Base-by-base conservation (phyloP, 2,888 invertebrate species). In the Micoletzkya japonica region DNA sequence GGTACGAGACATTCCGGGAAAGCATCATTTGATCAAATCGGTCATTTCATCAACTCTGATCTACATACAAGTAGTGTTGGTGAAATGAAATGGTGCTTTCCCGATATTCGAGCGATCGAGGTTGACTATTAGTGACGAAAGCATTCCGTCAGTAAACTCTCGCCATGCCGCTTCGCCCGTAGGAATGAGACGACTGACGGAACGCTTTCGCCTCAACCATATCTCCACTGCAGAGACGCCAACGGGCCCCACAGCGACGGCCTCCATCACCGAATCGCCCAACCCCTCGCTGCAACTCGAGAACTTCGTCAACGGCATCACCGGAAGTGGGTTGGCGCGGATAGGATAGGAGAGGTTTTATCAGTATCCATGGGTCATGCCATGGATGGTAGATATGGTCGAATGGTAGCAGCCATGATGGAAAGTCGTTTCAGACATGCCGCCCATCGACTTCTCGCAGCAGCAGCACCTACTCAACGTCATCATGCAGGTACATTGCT, bases 181-280 rank as follows among this genome's bases (percentile, higher is more conserved):
- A n/a, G n/a, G n/a, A n/a, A n/a, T n/a, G n/a, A n/a, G n/a, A n/a
- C n/a, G n/a, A n/a, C n/a, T n/a, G n/a, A n/a, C n/a, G n/a, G n/a
- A n/a, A n/a, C n/a, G n/a, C n/a, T n/a, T n/a, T n/a, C n/a, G n/a
- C n/a, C n/a, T n/a, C n/a, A n/a, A n/a, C n/a, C n/a, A n/a, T n/a
- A n/a, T n/a, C n/a, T n/a, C n/a, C n/a, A n/a, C 4, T 58, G 1
- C 49, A 63, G 63, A 50, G 6, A 66, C 64, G 34, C 64, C 64
- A 2, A 66, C 52, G 7, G 64, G 64, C 24, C 44, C 64, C 24
- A 66, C 64, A 1, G 64, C 64, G 2, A 66, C 64, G 4, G 64
- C 44, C 10, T 50, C 64, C 2, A 54, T 66, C 54, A 30, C 54
- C 6, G 64, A 66, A 37, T 54, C 54, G 10, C 39, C 39, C 14